These are phyloP conservation scores for Prietella phreatophila DNA, from an alignment of 2,113 vertebrate genomes.

Conservation along the genomic window DNA sequence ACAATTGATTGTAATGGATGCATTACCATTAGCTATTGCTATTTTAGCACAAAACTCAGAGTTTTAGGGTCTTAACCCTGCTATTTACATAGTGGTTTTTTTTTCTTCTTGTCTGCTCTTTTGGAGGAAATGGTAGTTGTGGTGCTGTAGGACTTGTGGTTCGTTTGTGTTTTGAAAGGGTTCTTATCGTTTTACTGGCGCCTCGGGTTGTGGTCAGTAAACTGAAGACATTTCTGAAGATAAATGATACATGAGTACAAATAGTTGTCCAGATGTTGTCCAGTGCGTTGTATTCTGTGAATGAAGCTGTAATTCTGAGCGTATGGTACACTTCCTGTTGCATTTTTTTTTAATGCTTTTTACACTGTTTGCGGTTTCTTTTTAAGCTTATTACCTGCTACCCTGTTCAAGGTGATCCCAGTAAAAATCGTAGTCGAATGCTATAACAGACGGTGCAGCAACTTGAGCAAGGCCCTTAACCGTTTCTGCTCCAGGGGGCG, in stretches of 20 bases:
- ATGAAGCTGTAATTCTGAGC: neutral
- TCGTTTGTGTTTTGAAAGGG: too few relatives aligned
- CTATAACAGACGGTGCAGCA: too few relatives aligned
- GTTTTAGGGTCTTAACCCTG: neutral
- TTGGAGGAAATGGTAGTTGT: neutral
- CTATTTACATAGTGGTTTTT: neutral
- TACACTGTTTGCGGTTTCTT: too few relatives aligned
- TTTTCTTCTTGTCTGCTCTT: neutral
- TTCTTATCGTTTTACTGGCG: too few relatives aligned
- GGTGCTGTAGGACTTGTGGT: too few relatives aligned
- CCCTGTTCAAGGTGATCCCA: neutral
- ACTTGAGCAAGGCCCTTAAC: too few relatives aligned
- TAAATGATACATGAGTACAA: neutral
- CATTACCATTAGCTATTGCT: neutral
- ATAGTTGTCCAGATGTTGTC: neutral
- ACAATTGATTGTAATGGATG: slow-evolving; percentile 12
- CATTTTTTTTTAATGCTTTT: too few relatives aligned
- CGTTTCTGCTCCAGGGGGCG: too few relatives aligned
- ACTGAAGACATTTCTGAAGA: neutral
- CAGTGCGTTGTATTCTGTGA: neutral
- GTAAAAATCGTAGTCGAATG: neutral
- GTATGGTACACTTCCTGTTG: neutral
- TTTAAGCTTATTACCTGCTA: neutral
- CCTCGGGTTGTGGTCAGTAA: neutral
- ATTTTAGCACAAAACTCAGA: neutral